Percentiles rank a stretch among this genome's conserved stretches.
Evolutionary conservation across 2,113 vertebrate species (phyloP).

Genomic region (Opisthocomus hoazin): DNA sequence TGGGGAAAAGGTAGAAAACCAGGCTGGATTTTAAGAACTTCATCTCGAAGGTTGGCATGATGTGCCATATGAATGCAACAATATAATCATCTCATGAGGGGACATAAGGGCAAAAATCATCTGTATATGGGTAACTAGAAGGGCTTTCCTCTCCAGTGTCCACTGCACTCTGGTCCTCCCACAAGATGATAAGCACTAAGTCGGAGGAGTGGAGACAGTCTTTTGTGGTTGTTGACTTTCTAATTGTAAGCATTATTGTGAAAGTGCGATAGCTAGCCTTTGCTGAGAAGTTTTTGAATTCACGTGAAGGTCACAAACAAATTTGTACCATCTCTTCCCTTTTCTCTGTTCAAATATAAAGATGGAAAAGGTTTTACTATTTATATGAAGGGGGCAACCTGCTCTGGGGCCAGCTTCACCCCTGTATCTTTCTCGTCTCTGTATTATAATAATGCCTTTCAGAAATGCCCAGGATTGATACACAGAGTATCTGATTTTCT

Average conservation of each 20-base stretch:
- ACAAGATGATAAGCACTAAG: background rate
- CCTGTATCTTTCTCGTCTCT: background rate
- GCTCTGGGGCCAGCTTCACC: background rate
- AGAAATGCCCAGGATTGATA: background rate
- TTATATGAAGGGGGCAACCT: background rate
- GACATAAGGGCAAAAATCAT: background rate
- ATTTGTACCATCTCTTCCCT: background rate
- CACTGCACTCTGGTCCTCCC: background rate
- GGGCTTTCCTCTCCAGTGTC: background rate
- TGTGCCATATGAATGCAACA: background rate
- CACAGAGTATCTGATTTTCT: background rate
- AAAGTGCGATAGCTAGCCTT: background rate
- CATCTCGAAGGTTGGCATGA: background rate
- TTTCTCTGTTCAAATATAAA: background rate
- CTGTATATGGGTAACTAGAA: background rate
- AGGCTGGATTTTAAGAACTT: background rate
- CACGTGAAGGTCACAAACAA: background rate
- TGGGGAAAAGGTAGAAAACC: background rate
- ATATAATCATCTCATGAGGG: background rate
- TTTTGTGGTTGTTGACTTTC: background rate
- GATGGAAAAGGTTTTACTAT: background rate
- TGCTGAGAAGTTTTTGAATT: background rate
- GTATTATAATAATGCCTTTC: background rate
- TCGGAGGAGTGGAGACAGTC: background rate
- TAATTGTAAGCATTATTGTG: background rate